A percentile compares a stretch with the other conserved stretches of the same genome.
These are phyloP conservation scores for Parnassius apollo DNA, from an alignment of 2,888 invertebrate genomes.

Conservation along the genomic window DNA sequence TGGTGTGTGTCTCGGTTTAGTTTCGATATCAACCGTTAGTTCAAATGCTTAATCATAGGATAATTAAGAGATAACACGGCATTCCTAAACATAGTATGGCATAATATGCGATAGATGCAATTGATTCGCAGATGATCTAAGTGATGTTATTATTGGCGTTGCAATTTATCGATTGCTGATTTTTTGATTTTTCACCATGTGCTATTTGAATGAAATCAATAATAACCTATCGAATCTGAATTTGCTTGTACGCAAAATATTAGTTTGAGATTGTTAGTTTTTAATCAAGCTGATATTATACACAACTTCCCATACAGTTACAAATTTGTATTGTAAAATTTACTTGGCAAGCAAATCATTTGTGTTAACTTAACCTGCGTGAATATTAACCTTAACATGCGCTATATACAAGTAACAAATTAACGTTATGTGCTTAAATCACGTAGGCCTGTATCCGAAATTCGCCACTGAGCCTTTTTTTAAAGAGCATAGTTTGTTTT, in stretches of 20 bases:
- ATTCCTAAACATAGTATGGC: conserved; percentile 11
- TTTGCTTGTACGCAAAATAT: background rate
- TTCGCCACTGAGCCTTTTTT: background rate
- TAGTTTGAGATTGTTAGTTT: conserved; percentile 14
- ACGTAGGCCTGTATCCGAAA: conserved; percentile 1
- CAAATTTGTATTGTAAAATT: conserved; percentile 7
- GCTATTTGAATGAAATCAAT: background rate
- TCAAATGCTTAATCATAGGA: background rate
- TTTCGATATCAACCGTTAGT: conserved; percentile 8
- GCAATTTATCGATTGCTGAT: too few species aligned
- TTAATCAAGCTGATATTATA: background rate
- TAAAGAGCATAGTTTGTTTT: conserved; percentile 11
- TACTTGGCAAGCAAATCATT: background rate
- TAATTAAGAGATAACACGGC: background rate
- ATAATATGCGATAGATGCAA: background rate
- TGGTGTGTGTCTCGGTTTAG: conserved; percentile 5
- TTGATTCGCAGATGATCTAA: background rate
- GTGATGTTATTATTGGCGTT: background rate
- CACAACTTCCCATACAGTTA: background rate
- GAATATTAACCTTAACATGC: conserved; percentile 21
- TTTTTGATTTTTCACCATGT: too few species aligned
- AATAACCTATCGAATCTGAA: background rate
- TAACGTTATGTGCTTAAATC: conserved; percentile 18
- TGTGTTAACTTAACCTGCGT: conserved; percentile 8
- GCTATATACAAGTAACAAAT: conserved; percentile 20